Base-by-base conservation (phyloP, 2,113 vertebrate species). In the Picathartes gymnocephalus region DNA sequence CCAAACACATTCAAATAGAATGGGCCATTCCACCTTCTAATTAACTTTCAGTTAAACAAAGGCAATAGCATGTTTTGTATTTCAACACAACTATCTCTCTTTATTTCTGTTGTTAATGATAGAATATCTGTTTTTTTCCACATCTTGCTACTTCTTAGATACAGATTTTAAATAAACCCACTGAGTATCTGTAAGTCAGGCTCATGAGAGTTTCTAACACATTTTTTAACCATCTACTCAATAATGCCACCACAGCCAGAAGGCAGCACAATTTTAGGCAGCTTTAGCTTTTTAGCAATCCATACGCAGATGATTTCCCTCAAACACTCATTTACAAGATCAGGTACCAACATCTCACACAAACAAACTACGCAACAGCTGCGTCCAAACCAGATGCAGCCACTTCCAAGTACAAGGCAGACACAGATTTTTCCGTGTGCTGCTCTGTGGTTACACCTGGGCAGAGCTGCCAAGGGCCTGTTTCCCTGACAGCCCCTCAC, bases 401-500 rank as follows among this genome's bases (percentile, higher is more conserved):
- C 76, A 15, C 30, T 79, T 62, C 44, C 65, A 28, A 2, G 68
- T 19, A 12, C 0, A 7, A 51, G 48, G 45, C 42, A 40, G 30
- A 66, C 45, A 31, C 10, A 31, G 60, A 6, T 40, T 88, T 78
- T 86, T 62, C 69, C 48, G 6, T 27, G 1, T 19, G 70, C 65
- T 62, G 50, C 48, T 25, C 65, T 15, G 4, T 9, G 45, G 23
- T 45, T n/a, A 12, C 71, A 91, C 66, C 91, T 88, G 91, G 81
- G 45, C 72, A 86, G 70, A 62, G n/a, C 27, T 5, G 44, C 15
- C 8, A 5, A 1, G 40, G 57, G 65, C 57, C 39, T 16, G 90
- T 95, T 86, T 45, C 86, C 85, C 79, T 95, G 91, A 86, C 86
- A 85, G 33, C 89, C 72, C 14, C 80, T 68, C 58, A 27, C 68